Percentiles rank a stretch among this genome's conserved stretches.
Evolutionary conservation across 2,113 vertebrate genomes (phyloP).

Genomic region (Psammodynastes pulverulentus): DNA sequence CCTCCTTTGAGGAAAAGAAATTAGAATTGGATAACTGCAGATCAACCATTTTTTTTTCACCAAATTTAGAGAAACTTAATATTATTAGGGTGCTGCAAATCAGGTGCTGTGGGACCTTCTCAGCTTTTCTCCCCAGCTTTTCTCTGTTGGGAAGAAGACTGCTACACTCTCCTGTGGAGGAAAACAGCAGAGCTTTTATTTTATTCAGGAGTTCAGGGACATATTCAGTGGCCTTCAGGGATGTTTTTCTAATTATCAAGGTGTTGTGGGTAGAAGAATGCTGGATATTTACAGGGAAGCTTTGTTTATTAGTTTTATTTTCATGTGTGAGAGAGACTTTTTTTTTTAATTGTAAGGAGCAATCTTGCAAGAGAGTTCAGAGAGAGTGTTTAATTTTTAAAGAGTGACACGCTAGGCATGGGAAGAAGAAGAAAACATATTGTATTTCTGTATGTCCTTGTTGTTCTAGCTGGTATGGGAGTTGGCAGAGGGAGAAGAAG

Average conservation of each 20-base stretch:
- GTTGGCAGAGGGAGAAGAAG: not conserved
- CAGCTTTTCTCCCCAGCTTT: not conserved
- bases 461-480: not conserved
- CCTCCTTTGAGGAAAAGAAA: not conserved
- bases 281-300: not conserved
- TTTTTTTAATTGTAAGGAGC: not conserved
- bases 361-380: not conserved
- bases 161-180: not conserved
- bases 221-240: not conserved
- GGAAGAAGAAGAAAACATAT: not conserved
- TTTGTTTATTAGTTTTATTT: not conserved
- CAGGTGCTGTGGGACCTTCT: not conserved
- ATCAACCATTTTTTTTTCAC: not conserved
- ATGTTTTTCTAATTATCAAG: not conserved
- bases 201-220: not conserved
- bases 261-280: not conserved
- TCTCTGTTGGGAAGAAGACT: not conserved
- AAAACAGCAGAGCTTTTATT: not conserved
- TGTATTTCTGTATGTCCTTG: not conserved
- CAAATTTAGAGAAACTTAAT: not conserved
- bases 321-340: not conserved
- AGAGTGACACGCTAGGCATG: not conserved
- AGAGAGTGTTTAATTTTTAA: not conserved
- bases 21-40: not conserved
- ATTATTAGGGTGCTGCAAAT: not conserved